Percentiles rank a stretch among this genome's conserved stretches.
Evolutionary conservation across 2,797 vertebrate genomes (phyloP).

Genomic region (Lithobates sylvaticus): DNA sequence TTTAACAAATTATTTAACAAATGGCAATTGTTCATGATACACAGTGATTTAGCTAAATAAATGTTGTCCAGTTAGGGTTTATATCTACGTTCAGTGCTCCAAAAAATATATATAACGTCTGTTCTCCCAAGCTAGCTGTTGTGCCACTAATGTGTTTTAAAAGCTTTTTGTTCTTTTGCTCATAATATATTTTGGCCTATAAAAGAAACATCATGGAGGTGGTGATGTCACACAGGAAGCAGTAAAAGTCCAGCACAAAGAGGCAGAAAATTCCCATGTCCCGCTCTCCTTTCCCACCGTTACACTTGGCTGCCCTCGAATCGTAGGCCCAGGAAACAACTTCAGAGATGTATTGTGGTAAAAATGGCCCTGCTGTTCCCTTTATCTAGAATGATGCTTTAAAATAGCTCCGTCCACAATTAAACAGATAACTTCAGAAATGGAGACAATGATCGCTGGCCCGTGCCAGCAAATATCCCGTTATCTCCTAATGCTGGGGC

Average conservation of each 20-base stretch:
- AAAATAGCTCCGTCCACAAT: conserved; percentile 38
- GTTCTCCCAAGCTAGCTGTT: neutral
- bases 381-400: conserved; percentile 35
- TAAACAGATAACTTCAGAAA: conserved; percentile 44
- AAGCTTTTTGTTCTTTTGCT: conserved; percentile 37
- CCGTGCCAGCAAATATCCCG: conserved; percentile 8
- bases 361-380: conserved; percentile 45
- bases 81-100: neutral
- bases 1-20: too few relatives aligned
- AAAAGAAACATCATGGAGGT: conserved; percentile 36
- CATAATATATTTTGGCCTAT: conserved; percentile 1
- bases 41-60: too few relatives aligned
- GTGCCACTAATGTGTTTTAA: neutral
- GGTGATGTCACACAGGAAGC: conserved; percentile 54
- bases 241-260: conserved; percentile 41
- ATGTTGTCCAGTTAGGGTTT: neutral
- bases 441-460: conserved; percentile 28
- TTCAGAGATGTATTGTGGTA: conserved; percentile 41
- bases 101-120: neutral
- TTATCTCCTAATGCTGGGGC: neutral
- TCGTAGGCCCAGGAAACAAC: conserved; percentile 42
- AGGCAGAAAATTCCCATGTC: conserved; percentile 32
- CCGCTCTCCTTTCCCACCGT: conserved; percentile 51
- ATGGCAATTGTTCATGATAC: too few relatives aligned
- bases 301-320: conserved; percentile 49